These are phyloP conservation scores for Cardiocondyla obscurior DNA, from an alignment of 1,140 invertebrate genomes.

Conservation along the genomic window DNA sequence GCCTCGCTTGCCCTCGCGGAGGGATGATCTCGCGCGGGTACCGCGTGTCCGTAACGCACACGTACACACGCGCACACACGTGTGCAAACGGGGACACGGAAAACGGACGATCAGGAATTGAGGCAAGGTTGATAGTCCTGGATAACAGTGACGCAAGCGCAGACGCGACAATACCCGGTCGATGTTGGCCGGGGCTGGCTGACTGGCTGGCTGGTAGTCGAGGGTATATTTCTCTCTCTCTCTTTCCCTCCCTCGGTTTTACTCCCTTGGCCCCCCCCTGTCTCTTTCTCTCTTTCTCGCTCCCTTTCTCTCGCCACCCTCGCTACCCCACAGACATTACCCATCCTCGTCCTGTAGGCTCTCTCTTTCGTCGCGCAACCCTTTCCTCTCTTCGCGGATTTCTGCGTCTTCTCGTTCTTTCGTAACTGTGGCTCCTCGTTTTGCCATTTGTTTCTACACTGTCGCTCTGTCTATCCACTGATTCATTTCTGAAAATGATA, in stretches of 20 bases:
- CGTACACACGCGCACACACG: not conserved
- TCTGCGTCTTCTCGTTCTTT: not conserved
- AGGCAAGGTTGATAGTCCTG: conserved; percentile 78
- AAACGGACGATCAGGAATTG: conserved; percentile 78
- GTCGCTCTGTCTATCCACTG: not conserved
- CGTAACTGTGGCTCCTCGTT: not conserved
- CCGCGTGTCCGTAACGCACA: conserved; percentile 15
- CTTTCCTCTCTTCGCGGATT: conserved; percentile 32
- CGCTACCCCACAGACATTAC: conserved; percentile 24
- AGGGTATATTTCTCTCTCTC: conserved; percentile 52
- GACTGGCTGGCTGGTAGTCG: conserved; percentile 72
- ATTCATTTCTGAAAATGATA: conserved; percentile 32
- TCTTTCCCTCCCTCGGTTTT: not conserved
- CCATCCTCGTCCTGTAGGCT: not conserved
- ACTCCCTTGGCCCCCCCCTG: not conserved
- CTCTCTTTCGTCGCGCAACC: conserved; percentile 55
- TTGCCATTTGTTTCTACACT: not conserved
- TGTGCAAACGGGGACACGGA: conserved; percentile 40
- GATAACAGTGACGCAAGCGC: conserved; percentile 78
- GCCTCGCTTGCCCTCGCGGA: conserved; percentile 16
- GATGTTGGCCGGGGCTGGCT: conserved; percentile 82
- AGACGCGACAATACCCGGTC: conserved; percentile 78
- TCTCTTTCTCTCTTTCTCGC: not conserved
- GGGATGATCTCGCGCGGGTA: conserved; percentile 1
- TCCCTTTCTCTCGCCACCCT: conserved; percentile 3